Evolutionary conservation across 2,113 vertebrate species (phyloP).

Genomic region (Psittacus erithacus): DNA sequence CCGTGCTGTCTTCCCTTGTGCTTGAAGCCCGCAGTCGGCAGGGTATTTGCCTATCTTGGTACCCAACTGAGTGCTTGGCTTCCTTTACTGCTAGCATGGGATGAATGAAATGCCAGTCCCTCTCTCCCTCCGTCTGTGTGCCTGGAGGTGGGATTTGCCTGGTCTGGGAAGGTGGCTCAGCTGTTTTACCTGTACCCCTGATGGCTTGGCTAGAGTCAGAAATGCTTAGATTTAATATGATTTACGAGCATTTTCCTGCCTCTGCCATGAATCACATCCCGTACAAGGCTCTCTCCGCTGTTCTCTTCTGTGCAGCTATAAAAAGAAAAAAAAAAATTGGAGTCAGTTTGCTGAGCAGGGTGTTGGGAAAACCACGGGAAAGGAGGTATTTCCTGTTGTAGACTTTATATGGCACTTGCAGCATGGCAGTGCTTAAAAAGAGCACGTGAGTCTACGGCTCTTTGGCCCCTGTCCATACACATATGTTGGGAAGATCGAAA

Average conservation of each 20-base stretch:
- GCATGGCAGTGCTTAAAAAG: not conserved
- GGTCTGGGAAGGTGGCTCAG: not conserved
- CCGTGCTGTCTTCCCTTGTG: not conserved
- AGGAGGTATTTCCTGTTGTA: not conserved
- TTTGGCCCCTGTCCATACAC: not conserved
- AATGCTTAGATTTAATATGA: not conserved
- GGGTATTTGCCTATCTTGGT: not conserved
- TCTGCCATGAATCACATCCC: not conserved
- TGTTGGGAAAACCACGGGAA: not conserved
- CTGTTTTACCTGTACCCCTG: not conserved
- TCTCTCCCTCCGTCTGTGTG: fast-evolving
- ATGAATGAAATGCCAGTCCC: not conserved
- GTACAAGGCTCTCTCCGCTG: not conserved
- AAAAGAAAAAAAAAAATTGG: not conserved
- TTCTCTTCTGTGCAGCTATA: not conserved
- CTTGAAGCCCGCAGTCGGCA: not conserved
- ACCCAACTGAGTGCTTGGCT: not conserved
- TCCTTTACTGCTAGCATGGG: not conserved
- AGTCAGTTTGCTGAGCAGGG: not conserved
- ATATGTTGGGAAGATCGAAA: not conserved
- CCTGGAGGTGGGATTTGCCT: not conserved
- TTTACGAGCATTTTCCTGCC: not conserved
- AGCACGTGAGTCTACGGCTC: not conserved
- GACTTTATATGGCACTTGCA: not conserved
- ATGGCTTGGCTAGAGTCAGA: not conserved